A percentile compares a stretch with the other conserved stretches of the same genome.
These are phyloP conservation scores for Maniola jurtina DNA, from an alignment of 1,140 invertebrate species.

Conservation along the genomic window DNA sequence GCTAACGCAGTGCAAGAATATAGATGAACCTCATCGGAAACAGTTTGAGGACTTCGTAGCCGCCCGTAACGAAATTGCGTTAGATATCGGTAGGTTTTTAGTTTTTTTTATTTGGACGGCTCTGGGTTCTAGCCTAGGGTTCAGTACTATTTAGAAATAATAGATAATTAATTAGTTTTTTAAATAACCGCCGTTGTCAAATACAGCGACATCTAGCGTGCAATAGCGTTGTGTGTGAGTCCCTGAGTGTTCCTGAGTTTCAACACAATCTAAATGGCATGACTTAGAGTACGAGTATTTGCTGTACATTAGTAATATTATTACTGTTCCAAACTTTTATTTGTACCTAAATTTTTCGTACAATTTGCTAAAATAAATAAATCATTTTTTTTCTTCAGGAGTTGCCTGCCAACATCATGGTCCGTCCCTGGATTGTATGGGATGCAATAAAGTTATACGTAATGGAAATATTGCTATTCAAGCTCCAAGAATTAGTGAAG, in stretches of 20 bases:
- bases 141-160: too few species aligned
- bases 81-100: constrained; percentile 92
- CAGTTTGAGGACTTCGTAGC: constrained; percentile 94
- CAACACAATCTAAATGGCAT: too few species aligned
- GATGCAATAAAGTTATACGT: constrained; percentile 77
- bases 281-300: too few species aligned
- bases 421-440: constrained; percentile 66
- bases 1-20: constrained; percentile 91
- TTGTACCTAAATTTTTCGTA: too few species aligned
- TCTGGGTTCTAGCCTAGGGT: too few species aligned
- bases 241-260: too few species aligned
- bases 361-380: not conserved
- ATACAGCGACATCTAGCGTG: constrained; percentile 45
- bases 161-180: too few species aligned
- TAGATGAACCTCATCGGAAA: constrained; percentile 86
- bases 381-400: constrained; percentile 47
- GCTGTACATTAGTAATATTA: constrained; percentile 21
- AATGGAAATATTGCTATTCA: constrained; percentile 77
- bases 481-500: constrained; percentile 78
- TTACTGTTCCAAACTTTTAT: not conserved
- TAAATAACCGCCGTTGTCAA: too few species aligned
- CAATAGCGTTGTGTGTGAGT: constrained; percentile 26
- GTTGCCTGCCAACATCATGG: constrained; percentile 63
- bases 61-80: constrained; percentile 94
- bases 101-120: too few species aligned